Conservation (phyloP, 2,113 vertebrate genomes). For the Microtus pennsylvanicus region DNA sequence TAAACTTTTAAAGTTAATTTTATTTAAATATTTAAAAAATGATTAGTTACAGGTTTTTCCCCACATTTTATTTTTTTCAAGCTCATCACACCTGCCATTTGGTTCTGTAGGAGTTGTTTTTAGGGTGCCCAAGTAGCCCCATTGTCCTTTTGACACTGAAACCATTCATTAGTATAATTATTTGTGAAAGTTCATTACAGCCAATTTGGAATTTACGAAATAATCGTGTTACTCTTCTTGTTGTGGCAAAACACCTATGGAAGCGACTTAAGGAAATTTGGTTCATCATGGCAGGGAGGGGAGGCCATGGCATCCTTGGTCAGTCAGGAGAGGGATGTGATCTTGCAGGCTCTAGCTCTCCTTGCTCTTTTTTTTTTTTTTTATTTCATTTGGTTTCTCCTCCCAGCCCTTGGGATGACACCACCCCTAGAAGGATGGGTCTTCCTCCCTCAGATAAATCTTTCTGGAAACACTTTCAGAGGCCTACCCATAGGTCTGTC, state of each 20-base stretch:
- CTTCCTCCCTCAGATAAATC: neutral
- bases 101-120: neutral
- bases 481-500: neutral
- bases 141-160: neutral
- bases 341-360: no score
- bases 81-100: neutral
- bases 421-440: neutral
- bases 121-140: neutral
- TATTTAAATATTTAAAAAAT: neutral
- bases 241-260: neutral
- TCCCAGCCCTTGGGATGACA: neutral
- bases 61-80: neutral
- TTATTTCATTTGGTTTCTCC: neutral
- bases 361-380: no score
- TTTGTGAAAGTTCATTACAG: constrained; percentile 50
- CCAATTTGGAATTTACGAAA: neutral
- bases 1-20: constrained; percentile 23
- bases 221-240: neutral
- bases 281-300: neutral
- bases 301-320: neutral
- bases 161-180: constrained; percentile 16
- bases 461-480: neutral
- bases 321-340: neutral
- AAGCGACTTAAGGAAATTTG: neutral
- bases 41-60: constrained; percentile 22